These are phyloP conservation scores for Penaeus japonicus DNA, from an alignment of 1,140 invertebrate species.

Conservation along the genomic window DNA sequence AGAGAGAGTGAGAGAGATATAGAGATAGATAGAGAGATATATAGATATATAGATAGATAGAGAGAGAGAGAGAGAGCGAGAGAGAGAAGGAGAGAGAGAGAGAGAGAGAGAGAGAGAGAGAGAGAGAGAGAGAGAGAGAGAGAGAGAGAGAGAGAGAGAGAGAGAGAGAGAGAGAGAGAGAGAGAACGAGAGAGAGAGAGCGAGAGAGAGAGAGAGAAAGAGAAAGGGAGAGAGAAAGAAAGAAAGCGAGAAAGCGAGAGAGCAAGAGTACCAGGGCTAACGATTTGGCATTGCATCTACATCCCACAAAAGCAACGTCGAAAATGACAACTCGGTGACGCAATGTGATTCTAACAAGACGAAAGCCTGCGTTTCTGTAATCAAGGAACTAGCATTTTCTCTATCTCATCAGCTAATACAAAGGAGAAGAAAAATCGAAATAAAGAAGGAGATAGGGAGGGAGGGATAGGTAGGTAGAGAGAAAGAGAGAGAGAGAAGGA, in stretches of 20 bases:
- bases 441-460: neutral
- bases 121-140: slow-evolving; percentile 9
- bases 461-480: neutral
- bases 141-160: slow-evolving; percentile 10
- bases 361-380: too few relatives aligned
- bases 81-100: neutral
- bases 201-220: neutral
- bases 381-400: too few relatives aligned
- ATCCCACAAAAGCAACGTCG: too few relatives aligned
- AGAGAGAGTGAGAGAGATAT: neutral
- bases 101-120: neutral
- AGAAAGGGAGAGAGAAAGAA: neutral
- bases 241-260: neutral
- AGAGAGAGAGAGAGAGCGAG: neutral
- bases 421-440: too few relatives aligned
- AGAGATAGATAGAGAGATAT: neutral
- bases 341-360: too few relatives aligned
- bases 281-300: too few relatives aligned
- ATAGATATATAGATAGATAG: neutral
- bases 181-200: slow-evolving; percentile 9
- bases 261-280: too few relatives aligned
- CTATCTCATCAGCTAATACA: too few relatives aligned
- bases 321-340: too few relatives aligned
- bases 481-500: too few relatives aligned
- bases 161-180: slow-evolving; percentile 15